A percentile compares a stretch with the other conserved stretches of the same genome.
These are phyloP conservation scores for Galerucella calmariensis DNA, from an alignment of 2,888 invertebrate genomes.

Conservation along the genomic window DNA sequence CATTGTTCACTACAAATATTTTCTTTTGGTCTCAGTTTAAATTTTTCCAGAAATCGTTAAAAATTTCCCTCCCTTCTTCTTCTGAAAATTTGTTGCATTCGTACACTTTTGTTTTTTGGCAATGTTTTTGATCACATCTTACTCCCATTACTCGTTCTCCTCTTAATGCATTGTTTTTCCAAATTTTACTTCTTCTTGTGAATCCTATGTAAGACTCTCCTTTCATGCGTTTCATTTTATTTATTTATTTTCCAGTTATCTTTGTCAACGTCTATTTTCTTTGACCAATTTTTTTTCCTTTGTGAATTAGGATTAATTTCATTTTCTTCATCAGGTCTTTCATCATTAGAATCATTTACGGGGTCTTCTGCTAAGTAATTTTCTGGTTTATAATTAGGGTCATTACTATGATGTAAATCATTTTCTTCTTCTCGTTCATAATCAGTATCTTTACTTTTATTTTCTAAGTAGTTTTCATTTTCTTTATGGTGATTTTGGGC, in stretches of 20 bases:
- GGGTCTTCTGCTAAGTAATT: neutral
- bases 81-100: neutral
- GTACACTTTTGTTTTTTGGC: neutral
- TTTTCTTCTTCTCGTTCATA: conserved; percentile 1
- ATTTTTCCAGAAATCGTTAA: neutral
- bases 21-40: neutral
- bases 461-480: conserved; percentile 1
- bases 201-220: neutral
- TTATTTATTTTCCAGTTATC: neutral
- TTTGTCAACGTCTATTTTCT: conserved; percentile 6
- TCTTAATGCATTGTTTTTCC: neutral
- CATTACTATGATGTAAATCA: neutral
- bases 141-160: neutral
- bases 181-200: conserved; percentile 1
- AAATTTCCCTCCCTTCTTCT: neutral
- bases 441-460: neutral
- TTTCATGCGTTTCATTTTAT: conserved; percentile 1
- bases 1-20: neutral
- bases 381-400: conserved; percentile 3
- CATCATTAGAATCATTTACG: neutral
- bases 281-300: neutral
- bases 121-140: neutral
- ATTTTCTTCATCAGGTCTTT: conserved; percentile 3
- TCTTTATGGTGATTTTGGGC: neutral
- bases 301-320: neutral